A percentile compares a stretch with the other conserved stretches of the same genome.
Evolutionary conservation across 2,797 vertebrate genomes (phyloP).

Genomic region (Melanotaenia nigrans): DNA sequence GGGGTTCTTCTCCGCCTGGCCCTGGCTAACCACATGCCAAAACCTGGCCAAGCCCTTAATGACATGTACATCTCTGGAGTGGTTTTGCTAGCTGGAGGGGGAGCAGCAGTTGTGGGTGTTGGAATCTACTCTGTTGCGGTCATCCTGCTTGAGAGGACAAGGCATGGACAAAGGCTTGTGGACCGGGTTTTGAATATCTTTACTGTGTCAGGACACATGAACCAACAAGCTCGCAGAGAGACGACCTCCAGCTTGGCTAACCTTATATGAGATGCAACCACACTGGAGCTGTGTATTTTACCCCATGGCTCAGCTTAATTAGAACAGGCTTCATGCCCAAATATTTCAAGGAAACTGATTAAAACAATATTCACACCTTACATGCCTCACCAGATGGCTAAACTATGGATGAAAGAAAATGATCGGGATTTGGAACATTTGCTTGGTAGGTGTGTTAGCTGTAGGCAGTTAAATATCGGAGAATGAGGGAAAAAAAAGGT

Average conservation of each 20-base stretch:
- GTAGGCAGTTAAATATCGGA: slow-evolving; percentile 17
- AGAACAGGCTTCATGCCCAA: slow-evolving; percentile 25
- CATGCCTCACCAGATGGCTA: slow-evolving; percentile 23
- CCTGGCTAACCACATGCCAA: slow-evolving; percentile 84
- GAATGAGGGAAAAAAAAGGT: background rate
- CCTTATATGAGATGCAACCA: slow-evolving; percentile 85
- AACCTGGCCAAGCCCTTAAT: slow-evolving; percentile 85
- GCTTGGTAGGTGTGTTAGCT: slow-evolving; percentile 18
- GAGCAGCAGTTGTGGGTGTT: slow-evolving; percentile 82
- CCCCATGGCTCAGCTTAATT: slow-evolving; percentile 17
- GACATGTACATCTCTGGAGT: slow-evolving; percentile 95
- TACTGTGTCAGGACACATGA: slow-evolving; percentile 90
- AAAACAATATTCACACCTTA: slow-evolving; percentile 40
- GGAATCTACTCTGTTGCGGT: slow-evolving; percentile 74
- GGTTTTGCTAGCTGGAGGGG: slow-evolving; percentile 86
- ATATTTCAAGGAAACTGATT: slow-evolving; percentile 30
- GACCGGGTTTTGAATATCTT: slow-evolving; percentile 85
- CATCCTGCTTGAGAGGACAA: slow-evolving; percentile 76
- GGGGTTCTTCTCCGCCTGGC: slow-evolving; percentile 88
- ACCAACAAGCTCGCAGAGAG: slow-evolving; percentile 83
- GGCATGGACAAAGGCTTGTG: slow-evolving; percentile 74
- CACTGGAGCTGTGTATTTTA: slow-evolving; percentile 2
- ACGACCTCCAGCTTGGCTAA: slow-evolving; percentile 95
- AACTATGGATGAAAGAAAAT: slow-evolving; percentile 17
- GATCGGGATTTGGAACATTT: slow-evolving; percentile 22